phyloP scores from a whole-genome alignment of 2,888 invertebrate genomes.

The Cinara cedri region DNA sequence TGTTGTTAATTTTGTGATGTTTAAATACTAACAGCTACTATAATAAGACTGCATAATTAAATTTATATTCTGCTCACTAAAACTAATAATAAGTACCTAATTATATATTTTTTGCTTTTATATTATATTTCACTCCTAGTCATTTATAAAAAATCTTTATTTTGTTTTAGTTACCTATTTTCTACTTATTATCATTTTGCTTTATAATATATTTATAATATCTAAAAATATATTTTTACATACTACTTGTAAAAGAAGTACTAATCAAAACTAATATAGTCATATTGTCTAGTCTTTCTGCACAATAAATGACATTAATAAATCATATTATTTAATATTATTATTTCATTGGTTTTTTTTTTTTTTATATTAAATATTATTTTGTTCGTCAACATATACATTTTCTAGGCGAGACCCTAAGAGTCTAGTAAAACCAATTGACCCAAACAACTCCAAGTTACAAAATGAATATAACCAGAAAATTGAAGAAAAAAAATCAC shows the following conservation, averaged over 20 bases:
- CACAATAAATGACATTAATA: conserved; percentile 48
- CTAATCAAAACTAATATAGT: conserved; percentile 53
- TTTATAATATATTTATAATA: neutral
- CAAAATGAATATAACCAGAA: conserved; percentile 74
- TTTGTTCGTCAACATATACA: conserved; percentile 30
- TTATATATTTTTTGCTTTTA: conserved; percentile 31
- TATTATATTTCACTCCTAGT: conserved; percentile 45
- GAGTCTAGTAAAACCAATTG: conserved; percentile 71
- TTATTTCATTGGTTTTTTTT: conserved; percentile 26
- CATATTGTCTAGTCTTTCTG: conserved; percentile 53
- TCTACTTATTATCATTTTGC: conserved; percentile 27
- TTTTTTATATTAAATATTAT: conserved; percentile 6
- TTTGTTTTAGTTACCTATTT: conserved; percentile 43
- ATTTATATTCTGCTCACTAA: conserved; percentile 47
- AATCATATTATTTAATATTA: conserved; percentile 41
- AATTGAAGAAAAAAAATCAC: conserved; percentile 69
- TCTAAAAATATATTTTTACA: conserved; percentile 26
- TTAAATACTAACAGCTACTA: conserved; percentile 42
- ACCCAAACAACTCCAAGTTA: conserved; percentile 65
- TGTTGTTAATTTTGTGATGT: conserved; percentile 31
- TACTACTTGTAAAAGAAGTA: conserved; percentile 18
- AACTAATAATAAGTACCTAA: conserved; percentile 18
- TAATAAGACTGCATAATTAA: conserved; percentile 43
- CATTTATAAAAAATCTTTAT: conserved; percentile 13
- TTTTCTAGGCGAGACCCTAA: conserved; percentile 74